Evolutionary conservation across 2,113 vertebrate species (phyloP), one percentile per base, ranked within the genome.

Genomic region (Vidua chalybeata): DNA sequence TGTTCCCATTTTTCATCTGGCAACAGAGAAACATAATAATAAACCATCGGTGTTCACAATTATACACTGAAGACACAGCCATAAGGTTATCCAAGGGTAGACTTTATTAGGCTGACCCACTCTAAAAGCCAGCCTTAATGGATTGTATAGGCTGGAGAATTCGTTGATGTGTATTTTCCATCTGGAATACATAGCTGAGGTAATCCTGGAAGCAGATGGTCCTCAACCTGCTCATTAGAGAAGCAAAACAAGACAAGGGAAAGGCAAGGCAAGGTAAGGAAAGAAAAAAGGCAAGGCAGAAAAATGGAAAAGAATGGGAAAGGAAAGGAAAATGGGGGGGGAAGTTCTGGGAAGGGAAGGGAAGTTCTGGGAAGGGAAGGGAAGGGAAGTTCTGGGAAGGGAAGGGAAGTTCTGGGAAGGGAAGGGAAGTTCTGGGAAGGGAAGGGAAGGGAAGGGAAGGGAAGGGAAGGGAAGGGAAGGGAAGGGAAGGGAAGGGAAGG

Each of bases 81-180:
- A 27, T 46, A 79, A 87, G 58, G 24, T 84, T 94, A 43, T 84
- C 80, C 46, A 84, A 83, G 90, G 75, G 63, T 11, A 79, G 43
- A 26, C 63, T 92, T 94, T 82, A 75, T 83, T 69, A 86, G 71
- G 31, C 28, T 94, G 15, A 39, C 21, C 52, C 81, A 84, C 23
- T 68, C 43, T 39, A 55, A 92, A 82, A 90, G 18, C 59, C 79
- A 78, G 51, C 67, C 41, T 92, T 96, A 49, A 71, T 72, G 84
- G 54, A 5, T 76, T 55, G 21, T 82, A 71, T 68, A 89, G 80
- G 63, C 59, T 87, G 48, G 59, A 85, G 66, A 35, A 91, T 87
- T 69, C 31, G n/a, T 63, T 87, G 33, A 73, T 92, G 56, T 41
- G 51, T 48, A 69, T 92, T 97, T 97, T 89, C 85, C 51, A 85